A percentile compares a stretch with the other conserved stretches of the same genome.
Evolutionary conservation across 2,888 invertebrate species (phyloP).

Genomic region (Mimumesa dahlbomi): DNA sequence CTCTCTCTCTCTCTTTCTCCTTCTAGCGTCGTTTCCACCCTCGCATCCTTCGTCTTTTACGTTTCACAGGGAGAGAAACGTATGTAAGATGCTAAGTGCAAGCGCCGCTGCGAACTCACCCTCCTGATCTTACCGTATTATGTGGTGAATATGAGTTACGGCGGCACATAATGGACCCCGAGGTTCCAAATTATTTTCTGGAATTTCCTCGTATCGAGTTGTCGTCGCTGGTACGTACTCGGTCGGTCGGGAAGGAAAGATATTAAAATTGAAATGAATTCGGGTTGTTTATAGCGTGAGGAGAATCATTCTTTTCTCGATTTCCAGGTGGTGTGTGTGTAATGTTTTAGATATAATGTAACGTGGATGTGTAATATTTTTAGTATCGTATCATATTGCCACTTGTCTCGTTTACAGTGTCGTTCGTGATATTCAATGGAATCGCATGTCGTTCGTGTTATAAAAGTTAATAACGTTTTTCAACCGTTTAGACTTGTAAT

Average conservation of each 20-base stretch:
- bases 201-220: constrained; percentile 13
- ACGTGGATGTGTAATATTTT: no score
- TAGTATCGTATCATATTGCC: no score
- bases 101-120: constrained; percentile 16
- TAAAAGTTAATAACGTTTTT: constrained; percentile 45
- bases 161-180: constrained; percentile 30
- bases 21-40: constrained; percentile 5
- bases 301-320: no score
- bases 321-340: no score
- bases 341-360: no score
- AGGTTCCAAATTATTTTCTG: constrained; percentile 41
- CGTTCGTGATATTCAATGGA: no score
- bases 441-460: not conserved
- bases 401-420: no score
- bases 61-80: constrained; percentile 18
- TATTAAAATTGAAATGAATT: not conserved
- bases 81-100: constrained; percentile 29
- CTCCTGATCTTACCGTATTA: constrained; percentile 11
- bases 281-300: constrained; percentile 33
- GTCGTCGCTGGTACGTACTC: not conserved
- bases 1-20: constrained; percentile 19
- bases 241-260: not conserved
- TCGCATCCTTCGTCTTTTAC: constrained; percentile 16
- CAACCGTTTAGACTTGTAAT: constrained; percentile 67
- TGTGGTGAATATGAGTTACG: constrained; percentile 26